A percentile compares a stretch with the other conserved stretches of the same genome.
Conservation (phyloP, 1,140 invertebrate species). For the Daktulosphaira vitifoliae region DNA sequence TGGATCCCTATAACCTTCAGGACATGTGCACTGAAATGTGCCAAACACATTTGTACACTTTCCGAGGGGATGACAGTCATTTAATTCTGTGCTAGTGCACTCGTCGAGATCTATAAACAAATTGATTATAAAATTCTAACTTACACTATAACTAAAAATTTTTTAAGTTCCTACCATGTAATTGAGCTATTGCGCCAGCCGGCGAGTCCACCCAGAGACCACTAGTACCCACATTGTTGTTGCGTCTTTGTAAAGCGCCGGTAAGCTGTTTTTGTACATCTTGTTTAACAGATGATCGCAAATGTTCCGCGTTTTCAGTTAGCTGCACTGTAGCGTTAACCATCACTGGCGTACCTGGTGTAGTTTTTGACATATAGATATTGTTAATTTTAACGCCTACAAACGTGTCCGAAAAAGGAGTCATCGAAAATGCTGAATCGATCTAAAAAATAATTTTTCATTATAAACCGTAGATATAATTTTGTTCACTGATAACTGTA, state of each 20-base stretch:
- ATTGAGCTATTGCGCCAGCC: slow-evolving; percentile 60
- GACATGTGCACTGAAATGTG: slow-evolving; percentile 76
- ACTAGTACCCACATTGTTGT: slow-evolving; percentile 78
- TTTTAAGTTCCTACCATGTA: slow-evolving; percentile 48
- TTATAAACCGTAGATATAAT: no score
- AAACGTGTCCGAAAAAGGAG: slow-evolving; percentile 75
- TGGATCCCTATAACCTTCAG: slow-evolving; percentile 65
- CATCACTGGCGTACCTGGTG: slow-evolving; percentile 50
- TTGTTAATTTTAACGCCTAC: slow-evolving; percentile 69
- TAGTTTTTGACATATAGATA: slow-evolving; percentile 54
- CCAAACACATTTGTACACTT: slow-evolving; percentile 84
- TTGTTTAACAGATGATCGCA: slow-evolving; percentile 55
- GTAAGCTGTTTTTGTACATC: slow-evolving; percentile 74
- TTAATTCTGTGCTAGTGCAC: slow-evolving; percentile 70
- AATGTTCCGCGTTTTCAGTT: slow-evolving; percentile 60
- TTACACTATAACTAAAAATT: no score
- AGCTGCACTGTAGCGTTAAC: slow-evolving; percentile 74
- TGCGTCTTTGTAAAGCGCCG: slow-evolving; percentile 68
- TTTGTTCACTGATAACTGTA: no score
- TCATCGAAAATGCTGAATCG: slow-evolving; percentile 82
- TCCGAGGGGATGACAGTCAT: slow-evolving; percentile 83
- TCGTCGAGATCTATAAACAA: slow-evolving; percentile 75
- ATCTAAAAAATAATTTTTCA: slow-evolving; percentile 48
- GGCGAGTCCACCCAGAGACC: slow-evolving; percentile 72
- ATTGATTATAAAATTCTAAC: no score